Base-by-base conservation (phyloP, 1,140 invertebrate genomes). In the Acyrthosiphon pisum region DNA sequence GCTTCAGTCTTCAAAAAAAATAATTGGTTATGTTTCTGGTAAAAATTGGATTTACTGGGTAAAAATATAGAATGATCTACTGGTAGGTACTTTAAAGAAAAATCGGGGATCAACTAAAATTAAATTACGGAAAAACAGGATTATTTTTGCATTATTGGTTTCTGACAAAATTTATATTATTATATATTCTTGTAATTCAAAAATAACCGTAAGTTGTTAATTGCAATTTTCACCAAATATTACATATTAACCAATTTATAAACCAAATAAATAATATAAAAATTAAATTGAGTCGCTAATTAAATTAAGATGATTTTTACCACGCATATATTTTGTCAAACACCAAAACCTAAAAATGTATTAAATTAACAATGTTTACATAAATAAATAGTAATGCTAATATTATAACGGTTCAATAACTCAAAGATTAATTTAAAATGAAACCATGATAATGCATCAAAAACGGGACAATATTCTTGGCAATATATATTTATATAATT, bases 401-500 rank as follows among this genome's bases (percentile, higher is more conserved):
- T 11, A n/a, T 68, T 68, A 14, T 68, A n/a, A 68, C 30, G 60
- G 60, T 68, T 30, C 60, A 68, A 68, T 68, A 68, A 68, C 60
- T 68, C 60, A 68, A 76, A 76, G n/a, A 76, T 76, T 76, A n/a
- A 76, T 76, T 76, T 76, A 76, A n/a, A 76, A 76, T 14, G 30
- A n/a, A n/a, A 76, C 60, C 30, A n/a, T 76, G 14, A n/a, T 76
- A 56, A 53, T 53, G 11, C n/a, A 76, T 76, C 60, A 76, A 76
- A 76, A 14, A 76, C 1, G 14, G 6, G 20, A 76, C n/a, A n/a
- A 76, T 76, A 35, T 76, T 35, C n/a, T 76, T 76, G 30, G 60
- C 30, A 76, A 76, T 76, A 76, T 76, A 76, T 76, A 76, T 76
- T 76, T n/a, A 76, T n/a, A n/a, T 76, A n/a, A n/a, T 76, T 35